A percentile compares a stretch with the other conserved stretches of the same genome.
phyloP scores from a whole-genome alignment of 64 coral and sea anemone species.

The Porites australiensis region DNA sequence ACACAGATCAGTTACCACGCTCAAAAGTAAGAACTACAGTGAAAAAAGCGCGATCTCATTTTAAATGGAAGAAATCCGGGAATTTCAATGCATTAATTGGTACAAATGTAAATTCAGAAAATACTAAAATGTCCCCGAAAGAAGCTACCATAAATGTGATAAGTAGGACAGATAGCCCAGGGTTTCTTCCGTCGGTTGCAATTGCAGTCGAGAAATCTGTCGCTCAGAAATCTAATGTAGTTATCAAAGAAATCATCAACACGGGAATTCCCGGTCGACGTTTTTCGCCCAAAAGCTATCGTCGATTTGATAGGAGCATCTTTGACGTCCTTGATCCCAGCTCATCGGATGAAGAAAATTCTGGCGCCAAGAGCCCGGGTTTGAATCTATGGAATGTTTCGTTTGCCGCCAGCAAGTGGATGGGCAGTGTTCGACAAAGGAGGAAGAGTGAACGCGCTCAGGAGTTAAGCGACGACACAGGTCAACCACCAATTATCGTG shows the following conservation, averaged over 20 bases:
- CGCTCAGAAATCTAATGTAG: slow-evolving; percentile 64
- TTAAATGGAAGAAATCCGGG: neutral
- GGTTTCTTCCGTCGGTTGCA: neutral
- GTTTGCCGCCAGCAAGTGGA: slow-evolving; percentile 88
- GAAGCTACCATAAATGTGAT: neutral
- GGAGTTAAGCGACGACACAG: neutral
- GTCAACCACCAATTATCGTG: slow-evolving; percentile 61
- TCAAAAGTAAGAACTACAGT: neutral
- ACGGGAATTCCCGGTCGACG: slow-evolving; percentile 76
- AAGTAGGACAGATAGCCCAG: neutral
- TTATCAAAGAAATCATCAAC: slow-evolving; percentile 92
- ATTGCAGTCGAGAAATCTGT: slow-evolving; percentile 61
- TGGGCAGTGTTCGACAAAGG: slow-evolving; percentile 41
- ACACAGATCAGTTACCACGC: neutral
- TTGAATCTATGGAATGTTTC: slow-evolving; percentile 77
- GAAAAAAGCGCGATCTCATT: neutral
- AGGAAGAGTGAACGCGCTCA: neutral
- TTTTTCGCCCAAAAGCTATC: slow-evolving; percentile 60
- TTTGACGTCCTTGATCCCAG: slow-evolving; percentile 73
- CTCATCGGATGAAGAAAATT: slow-evolving; percentile 14
- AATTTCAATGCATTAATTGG: neutral
- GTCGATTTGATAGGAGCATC: slow-evolving; percentile 79
- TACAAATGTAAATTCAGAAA: neutral
- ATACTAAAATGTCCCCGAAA: neutral
- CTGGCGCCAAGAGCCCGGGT: neutral